Percentiles rank a stretch among this genome's conserved stretches.
Evolutionary conservation across 2,113 vertebrate species (phyloP).

Genomic region (Ammospiza nelsoni): DNA sequence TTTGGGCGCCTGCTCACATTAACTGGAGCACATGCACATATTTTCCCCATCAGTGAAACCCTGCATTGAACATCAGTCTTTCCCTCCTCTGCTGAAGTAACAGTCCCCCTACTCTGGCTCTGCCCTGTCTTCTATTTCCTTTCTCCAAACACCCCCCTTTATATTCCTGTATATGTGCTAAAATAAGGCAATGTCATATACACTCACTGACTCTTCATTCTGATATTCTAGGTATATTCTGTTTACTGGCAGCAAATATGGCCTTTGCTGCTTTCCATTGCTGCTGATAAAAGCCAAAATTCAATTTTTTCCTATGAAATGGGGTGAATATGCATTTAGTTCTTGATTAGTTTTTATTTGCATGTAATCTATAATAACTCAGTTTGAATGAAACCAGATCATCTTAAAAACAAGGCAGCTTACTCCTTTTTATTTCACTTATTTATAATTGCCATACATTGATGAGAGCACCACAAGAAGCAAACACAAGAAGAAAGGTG

Average conservation of each 20-base stretch:
- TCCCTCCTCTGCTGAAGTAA: not conserved
- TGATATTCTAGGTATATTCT: not conserved
- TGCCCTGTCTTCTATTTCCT: not conserved
- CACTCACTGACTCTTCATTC: not conserved
- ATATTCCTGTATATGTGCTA: not conserved
- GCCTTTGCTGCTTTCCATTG: not conserved
- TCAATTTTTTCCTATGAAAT: not conserved
- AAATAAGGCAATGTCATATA: not conserved
- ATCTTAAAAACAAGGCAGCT: not conserved
- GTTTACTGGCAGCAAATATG: not conserved
- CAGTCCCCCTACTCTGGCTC: not conserved
- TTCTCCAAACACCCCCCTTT: not conserved
- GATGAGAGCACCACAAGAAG: not conserved
- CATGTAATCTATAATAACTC: not conserved
- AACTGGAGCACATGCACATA: fast-evolving
- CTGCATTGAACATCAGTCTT: not conserved
- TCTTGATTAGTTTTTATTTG: constrained; percentile 6
- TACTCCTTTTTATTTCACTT: not conserved
- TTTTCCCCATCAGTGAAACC: not conserved
- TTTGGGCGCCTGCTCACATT: not conserved
- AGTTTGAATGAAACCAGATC: not conserved
- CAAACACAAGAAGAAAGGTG: not conserved
- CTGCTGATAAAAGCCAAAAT: not conserved
- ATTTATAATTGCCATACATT: not conserved
- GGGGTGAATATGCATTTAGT: not conserved